phyloP scores from a whole-genome alignment of 1,140 invertebrate genomes.

The Anadara kagoshimensis region DNA sequence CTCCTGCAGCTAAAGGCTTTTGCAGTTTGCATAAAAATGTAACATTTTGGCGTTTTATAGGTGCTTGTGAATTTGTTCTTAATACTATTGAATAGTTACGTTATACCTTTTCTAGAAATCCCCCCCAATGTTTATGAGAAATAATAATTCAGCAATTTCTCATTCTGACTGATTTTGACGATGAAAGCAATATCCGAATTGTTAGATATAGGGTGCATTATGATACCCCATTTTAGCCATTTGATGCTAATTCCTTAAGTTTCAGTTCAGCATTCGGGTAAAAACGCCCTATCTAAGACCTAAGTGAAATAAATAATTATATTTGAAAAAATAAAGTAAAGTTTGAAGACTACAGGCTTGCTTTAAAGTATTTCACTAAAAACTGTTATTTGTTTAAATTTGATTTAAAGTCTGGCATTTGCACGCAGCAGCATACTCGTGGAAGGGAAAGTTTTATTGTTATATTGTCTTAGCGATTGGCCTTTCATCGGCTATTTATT shows the following conservation, averaged over 20 bases:
- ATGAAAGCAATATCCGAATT: constrained; percentile 20
- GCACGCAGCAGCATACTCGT: neutral
- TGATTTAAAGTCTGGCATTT: constrained; percentile 11
- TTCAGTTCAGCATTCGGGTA: constrained; percentile 18
- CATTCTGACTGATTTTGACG: constrained; percentile 24
- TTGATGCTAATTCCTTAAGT: constrained; percentile 28
- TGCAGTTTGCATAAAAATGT: constrained; percentile 7
- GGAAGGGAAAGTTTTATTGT: constrained; percentile 13
- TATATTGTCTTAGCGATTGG: constrained; percentile 15
- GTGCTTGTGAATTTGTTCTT: constrained; percentile 29
- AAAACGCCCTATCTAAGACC: constrained; percentile 21
- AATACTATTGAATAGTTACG: constrained; percentile 20
- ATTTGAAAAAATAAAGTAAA: no score
- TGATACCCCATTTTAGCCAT: constrained; percentile 9
- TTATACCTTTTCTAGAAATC: constrained; percentile 31
- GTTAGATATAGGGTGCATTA: constrained; percentile 16
- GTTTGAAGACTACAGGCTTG: no score
- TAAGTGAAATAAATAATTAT: constrained; percentile 18
- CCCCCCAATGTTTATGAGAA: neutral
- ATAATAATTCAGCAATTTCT: no score
- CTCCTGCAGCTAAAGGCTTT: neutral
- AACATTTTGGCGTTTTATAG: no score
- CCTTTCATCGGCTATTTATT: constrained; percentile 12
- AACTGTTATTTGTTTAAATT: no score
- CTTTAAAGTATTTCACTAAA: no score